Conservation (phyloP, 2,113 vertebrate genomes). For the Hippotragus niger region DNA sequence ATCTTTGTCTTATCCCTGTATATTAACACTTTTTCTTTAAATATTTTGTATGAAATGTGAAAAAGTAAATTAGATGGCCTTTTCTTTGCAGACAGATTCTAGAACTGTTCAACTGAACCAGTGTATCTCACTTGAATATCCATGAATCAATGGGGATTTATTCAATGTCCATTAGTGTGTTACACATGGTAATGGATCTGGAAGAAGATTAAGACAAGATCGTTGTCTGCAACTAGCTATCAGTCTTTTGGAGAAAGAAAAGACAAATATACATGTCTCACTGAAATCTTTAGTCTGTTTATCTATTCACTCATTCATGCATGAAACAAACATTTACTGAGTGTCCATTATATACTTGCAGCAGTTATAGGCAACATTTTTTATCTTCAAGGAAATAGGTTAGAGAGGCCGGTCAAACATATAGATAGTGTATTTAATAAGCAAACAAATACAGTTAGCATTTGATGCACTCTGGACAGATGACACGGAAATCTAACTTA, state of each 20-base stretch:
- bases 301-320: neutral
- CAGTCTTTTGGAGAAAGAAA: neutral
- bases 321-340: conserved; percentile 25
- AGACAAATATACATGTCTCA: conserved; percentile 14
- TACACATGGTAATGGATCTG: neutral
- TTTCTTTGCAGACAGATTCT: neutral
- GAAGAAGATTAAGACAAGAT: conserved; percentile 32
- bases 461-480: neutral
- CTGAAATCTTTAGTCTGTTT: neutral
- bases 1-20: neutral
- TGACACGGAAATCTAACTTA: neutral
- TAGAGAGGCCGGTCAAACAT: neutral
- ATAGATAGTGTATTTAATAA: neutral
- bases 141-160: conserved; percentile 51
- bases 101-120: neutral
- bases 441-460: neutral
- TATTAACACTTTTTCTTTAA: neutral
- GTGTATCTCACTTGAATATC: neutral
- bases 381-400: neutral
- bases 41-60: neutral
- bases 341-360: neutral
- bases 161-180: neutral
- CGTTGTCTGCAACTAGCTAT: neutral
- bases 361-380: neutral
- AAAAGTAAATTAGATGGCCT: neutral